A percentile compares a stretch with the other conserved stretches of the same genome.
phyloP scores from a whole-genome alignment of 2,888 invertebrate species.

The Phrixothrix hirtus region DNA sequence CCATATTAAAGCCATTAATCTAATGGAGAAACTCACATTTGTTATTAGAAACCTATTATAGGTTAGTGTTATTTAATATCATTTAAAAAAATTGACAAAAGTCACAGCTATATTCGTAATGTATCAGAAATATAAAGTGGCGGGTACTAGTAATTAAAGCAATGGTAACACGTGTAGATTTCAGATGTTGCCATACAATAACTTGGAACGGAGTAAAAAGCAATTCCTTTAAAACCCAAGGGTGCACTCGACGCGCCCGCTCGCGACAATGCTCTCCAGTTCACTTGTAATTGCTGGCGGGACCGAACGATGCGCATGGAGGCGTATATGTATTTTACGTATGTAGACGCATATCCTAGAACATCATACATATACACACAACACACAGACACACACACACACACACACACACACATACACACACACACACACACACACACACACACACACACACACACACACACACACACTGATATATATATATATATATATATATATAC shows the following conservation, averaged over 20 bases:
- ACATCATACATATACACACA: slow-evolving; percentile 10
- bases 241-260: slow-evolving; percentile 38
- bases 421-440: too few relatives aligned
- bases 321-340: slow-evolving; percentile 24
- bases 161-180: slow-evolving; percentile 45
- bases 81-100: slow-evolving; percentile 18
- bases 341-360: slow-evolving; percentile 17
- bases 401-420: too few relatives aligned
- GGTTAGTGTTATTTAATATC: too few relatives aligned
- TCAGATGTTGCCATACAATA: slow-evolving; percentile 48
- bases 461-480: too few relatives aligned
- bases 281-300: slow-evolving; percentile 49
- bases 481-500: slow-evolving; percentile 11
- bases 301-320: slow-evolving; percentile 32
- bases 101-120: slow-evolving; percentile 41
- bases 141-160: slow-evolving; percentile 52
- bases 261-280: slow-evolving; percentile 44
- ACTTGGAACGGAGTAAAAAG: slow-evolving; percentile 47
- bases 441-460: too few relatives aligned
- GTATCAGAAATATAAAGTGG: slow-evolving; percentile 52
- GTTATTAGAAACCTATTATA: too few relatives aligned
- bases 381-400: too few relatives aligned
- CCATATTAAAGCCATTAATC: slow-evolving; percentile 21
- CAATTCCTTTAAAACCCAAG: slow-evolving; percentile 51
- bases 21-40: slow-evolving; percentile 14